Evolutionary conservation across 2,888 invertebrate genomes (phyloP).

Genomic region (Athrips mouffetella): DNA sequence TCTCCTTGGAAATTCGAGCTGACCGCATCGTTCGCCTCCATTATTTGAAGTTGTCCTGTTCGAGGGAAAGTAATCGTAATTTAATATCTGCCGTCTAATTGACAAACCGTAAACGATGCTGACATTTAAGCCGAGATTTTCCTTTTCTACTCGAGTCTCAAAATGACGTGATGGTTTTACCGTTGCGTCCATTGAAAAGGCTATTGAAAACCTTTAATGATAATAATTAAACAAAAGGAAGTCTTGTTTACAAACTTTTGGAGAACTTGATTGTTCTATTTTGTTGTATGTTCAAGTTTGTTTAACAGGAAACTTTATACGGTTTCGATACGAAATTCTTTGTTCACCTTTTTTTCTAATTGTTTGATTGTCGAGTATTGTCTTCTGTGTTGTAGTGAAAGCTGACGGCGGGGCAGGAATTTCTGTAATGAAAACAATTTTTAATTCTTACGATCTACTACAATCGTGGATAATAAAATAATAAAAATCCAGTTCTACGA

Average conservation of each 20-base stretch:
- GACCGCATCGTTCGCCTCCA: constrained; percentile 58
- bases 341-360: constrained; percentile 64
- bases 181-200: constrained; percentile 6
- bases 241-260: constrained; percentile 4
- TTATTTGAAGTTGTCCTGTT: constrained; percentile 57
- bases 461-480: too few relatives aligned
- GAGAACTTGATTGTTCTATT: neutral
- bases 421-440: constrained; percentile 80
- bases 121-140: neutral
- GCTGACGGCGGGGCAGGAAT: constrained; percentile 90
- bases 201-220: constrained; percentile 7
- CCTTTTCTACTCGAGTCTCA: neutral
- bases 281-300: neutral
- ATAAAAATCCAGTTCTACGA: too few relatives aligned
- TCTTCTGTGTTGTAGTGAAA: constrained; percentile 78
- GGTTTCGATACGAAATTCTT: neutral
- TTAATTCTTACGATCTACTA: too few relatives aligned
- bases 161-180: constrained; percentile 7
- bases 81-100: constrained; percentile 1
- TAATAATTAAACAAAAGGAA: constrained; percentile 5
- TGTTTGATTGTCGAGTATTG: constrained; percentile 66
- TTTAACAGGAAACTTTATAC: neutral
- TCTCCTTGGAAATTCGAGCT: constrained; percentile 73
- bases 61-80: constrained; percentile 4
- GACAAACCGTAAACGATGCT: constrained; percentile 3